Evolutionary conservation across 1,140 invertebrate species (phyloP).

Genomic region (Riptortus pedestris): DNA sequence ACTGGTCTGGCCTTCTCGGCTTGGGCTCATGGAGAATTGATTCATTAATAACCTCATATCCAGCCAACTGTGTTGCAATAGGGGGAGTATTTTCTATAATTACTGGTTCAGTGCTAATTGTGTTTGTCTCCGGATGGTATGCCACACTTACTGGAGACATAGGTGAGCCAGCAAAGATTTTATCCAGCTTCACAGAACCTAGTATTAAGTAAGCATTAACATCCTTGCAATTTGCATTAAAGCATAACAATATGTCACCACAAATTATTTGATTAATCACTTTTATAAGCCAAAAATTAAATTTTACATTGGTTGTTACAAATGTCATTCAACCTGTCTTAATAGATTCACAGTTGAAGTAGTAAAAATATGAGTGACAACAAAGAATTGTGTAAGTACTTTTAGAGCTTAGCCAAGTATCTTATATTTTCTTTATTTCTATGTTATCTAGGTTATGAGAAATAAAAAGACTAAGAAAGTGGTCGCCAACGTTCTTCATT

Average conservation of each 20-base stretch:
- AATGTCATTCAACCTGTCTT: no score
- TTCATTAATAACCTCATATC: constrained; percentile 23
- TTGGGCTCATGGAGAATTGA: constrained; percentile 22
- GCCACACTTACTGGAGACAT: constrained; percentile 32
- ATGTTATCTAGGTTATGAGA: no score
- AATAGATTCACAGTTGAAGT: no score
- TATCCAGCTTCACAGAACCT: constrained; percentile 33
- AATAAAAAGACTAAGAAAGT: no score
- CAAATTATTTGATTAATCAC: constrained; percentile 8
- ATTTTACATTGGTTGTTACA: no score
- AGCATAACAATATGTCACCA: not conserved
- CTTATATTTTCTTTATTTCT: no score
- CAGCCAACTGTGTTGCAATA: constrained; percentile 18
- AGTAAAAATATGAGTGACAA: no score
- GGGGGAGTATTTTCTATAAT: constrained; percentile 18
- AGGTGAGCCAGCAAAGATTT: constrained; percentile 32
- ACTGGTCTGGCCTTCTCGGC: constrained; percentile 17
- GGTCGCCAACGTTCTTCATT: no score
- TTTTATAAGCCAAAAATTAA: no score
- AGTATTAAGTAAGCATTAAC: constrained; percentile 21
- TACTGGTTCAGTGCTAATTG: constrained; percentile 25
- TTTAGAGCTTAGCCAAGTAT: no score
- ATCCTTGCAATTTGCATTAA: constrained; percentile 11
- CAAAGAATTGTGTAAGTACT: no score
- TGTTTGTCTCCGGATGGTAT: constrained; percentile 30